Evolutionary conservation across 2,797 vertebrate species (phyloP).

Genomic region (Denticeps clupeoides): DNA sequence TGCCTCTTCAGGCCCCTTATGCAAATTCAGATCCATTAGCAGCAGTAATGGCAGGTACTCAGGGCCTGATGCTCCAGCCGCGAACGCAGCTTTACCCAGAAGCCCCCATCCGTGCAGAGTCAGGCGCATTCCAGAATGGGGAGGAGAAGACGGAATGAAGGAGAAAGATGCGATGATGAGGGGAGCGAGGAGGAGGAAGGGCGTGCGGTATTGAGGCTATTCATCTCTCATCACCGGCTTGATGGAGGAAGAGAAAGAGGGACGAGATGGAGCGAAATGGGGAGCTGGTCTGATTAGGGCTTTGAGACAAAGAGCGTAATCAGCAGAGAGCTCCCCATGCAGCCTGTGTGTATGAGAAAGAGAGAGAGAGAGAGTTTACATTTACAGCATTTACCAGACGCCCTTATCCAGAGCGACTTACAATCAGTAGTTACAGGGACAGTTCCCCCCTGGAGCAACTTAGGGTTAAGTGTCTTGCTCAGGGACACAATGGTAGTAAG

Average conservation of each 20-base stretch:
- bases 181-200: constrained; percentile 18
- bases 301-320: background rate
- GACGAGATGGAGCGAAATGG: background rate
- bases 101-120: background rate
- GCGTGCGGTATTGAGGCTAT: too few relatives aligned
- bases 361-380: background rate
- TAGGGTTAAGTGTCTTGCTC: too few relatives aligned
- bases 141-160: constrained; percentile 1
- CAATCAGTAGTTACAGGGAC: too few relatives aligned
- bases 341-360: too few relatives aligned
- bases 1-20: background rate
- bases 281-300: background rate
- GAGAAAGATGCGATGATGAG: constrained; percentile 11
- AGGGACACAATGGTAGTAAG: too few relatives aligned
- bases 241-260: constrained; percentile 1
- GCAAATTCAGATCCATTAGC: background rate
- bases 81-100: background rate
- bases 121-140: constrained; percentile 10
- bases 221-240: constrained; percentile 29
- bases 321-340: background rate
- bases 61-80: background rate
- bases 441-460: too few relatives aligned
- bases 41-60: background rate
- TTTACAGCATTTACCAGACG: too few relatives aligned
- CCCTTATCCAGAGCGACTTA: too few relatives aligned